Percentiles rank a stretch among this genome's conserved stretches.
Evolutionary conservation across 2,113 vertebrate species (phyloP).

Genomic region (Boleophthalmus pectinirostris): DNA sequence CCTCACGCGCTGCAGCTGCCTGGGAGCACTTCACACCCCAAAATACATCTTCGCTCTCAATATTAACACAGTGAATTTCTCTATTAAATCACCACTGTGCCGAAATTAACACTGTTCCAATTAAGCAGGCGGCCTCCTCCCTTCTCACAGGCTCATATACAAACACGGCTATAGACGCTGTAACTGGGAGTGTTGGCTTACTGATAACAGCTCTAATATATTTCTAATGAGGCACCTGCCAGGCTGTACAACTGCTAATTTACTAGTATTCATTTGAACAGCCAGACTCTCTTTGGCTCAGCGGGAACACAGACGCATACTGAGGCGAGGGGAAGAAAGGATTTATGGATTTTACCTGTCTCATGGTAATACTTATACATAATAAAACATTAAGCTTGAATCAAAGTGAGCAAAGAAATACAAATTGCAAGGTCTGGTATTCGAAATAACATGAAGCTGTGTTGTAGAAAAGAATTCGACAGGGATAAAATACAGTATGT

Average conservation of each 20-base stretch:
- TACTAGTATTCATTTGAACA: constrained; percentile 59
- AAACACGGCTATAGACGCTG: constrained; percentile 37
- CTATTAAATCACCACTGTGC: constrained; percentile 30
- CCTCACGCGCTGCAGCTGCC: constrained; percentile 16
- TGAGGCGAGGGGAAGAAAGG: constrained; percentile 16
- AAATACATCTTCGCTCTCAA: constrained; percentile 26
- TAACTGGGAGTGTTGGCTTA: constrained; percentile 50
- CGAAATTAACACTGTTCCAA: constrained; percentile 42
- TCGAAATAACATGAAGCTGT: neutral
- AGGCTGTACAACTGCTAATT: constrained; percentile 65
- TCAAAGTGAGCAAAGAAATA: constrained; percentile 1
- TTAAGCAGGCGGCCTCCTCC: constrained; percentile 23
- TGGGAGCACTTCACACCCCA: constrained; percentile 21
- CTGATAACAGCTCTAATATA: constrained; percentile 69
- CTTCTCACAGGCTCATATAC: constrained; percentile 7
- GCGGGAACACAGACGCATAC: constrained; percentile 51
- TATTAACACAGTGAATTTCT: constrained; percentile 26
- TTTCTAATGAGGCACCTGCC: constrained; percentile 72
- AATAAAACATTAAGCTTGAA: constrained; percentile 49
- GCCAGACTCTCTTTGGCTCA: constrained; percentile 58
- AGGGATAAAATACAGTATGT: neutral
- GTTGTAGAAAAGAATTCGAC: neutral
- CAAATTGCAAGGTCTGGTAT: constrained; percentile 17
- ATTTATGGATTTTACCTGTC: constrained; percentile 45
- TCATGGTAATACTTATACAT: constrained; percentile 29